Evolutionary conservation across 2,888 invertebrate species (phyloP).

Genomic region (Leptothorax acervorum): DNA sequence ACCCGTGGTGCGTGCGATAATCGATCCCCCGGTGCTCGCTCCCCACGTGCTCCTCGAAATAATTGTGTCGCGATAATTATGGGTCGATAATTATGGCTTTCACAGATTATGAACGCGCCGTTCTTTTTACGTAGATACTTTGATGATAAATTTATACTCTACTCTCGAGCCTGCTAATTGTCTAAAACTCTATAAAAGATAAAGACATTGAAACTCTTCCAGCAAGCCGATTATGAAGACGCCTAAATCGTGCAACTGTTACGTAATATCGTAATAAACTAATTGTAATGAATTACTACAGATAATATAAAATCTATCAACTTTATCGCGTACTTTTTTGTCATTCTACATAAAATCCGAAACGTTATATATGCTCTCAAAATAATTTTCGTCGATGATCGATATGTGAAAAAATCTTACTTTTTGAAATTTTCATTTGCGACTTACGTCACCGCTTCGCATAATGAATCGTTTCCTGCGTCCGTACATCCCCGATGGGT

Average conservation of each 20-base stretch:
- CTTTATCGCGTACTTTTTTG: background rate
- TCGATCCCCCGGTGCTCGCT: conserved; percentile 28
- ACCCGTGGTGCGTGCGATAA: conserved; percentile 45
- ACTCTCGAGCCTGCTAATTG: background rate
- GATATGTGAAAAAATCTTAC: too few relatives aligned
- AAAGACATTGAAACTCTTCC: background rate
- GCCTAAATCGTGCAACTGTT: background rate
- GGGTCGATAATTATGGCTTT: conserved; percentile 45
- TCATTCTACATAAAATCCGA: background rate
- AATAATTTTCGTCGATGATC: background rate
- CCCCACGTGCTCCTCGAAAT: conserved; percentile 35
- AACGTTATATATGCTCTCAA: background rate
- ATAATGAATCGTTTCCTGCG: conserved; percentile 11
- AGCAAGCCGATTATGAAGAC: background rate
- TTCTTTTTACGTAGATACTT: background rate
- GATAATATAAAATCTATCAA: background rate
- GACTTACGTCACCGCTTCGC: background rate
- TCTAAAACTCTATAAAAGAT: background rate
- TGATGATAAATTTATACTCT: conserved; percentile 19
- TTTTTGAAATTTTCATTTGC: background rate
- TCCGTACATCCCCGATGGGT: background rate
- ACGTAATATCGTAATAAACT: background rate
- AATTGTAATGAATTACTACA: background rate
- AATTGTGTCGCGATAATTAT: conserved; percentile 27
- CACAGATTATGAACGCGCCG: conserved; percentile 15